phyloP scores from a whole-genome alignment of 2,797 vertebrate species.

The Mormyrops attenuatus region DNA sequence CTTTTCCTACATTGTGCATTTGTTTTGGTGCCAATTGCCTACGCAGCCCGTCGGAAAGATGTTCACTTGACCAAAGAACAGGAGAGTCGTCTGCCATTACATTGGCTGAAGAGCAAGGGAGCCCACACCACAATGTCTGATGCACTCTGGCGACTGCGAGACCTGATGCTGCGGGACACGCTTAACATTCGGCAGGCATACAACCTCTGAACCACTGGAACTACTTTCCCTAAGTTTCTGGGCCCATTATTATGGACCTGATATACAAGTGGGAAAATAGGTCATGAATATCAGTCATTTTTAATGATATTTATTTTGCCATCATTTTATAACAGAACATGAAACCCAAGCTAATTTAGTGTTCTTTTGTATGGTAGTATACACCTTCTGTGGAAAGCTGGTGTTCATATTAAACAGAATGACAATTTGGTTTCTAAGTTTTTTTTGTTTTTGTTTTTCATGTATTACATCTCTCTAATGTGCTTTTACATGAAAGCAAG shows the following conservation, averaged over 20 bases:
- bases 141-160: constrained; percentile 90
- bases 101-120: constrained; percentile 98
- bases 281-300: constrained; percentile 56
- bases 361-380: constrained; percentile 35
- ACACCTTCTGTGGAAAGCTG: constrained; percentile 43
- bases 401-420: constrained; percentile 50
- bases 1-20: neutral
- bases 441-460: neutral
- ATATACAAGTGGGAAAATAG: constrained; percentile 40
- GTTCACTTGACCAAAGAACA: constrained; percentile 90
- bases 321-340: constrained; percentile 58
- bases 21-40: constrained; percentile 26
- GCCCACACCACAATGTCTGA: constrained; percentile 97
- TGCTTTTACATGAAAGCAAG: neutral
- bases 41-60: constrained; percentile 82
- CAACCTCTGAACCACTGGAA: constrained; percentile 70
- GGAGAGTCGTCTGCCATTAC: constrained; percentile 87
- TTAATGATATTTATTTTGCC: constrained; percentile 47
- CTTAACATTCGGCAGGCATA: constrained; percentile 92
- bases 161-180: constrained; percentile 94
- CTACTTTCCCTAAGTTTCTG: constrained; percentile 29
- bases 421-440: constrained; percentile 10
- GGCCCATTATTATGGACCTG: constrained; percentile 40
- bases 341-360: constrained; percentile 49
- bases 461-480: neutral